phyloP scores from a whole-genome alignment of 2,113 vertebrate species.

The Apteryx owenii region DNA sequence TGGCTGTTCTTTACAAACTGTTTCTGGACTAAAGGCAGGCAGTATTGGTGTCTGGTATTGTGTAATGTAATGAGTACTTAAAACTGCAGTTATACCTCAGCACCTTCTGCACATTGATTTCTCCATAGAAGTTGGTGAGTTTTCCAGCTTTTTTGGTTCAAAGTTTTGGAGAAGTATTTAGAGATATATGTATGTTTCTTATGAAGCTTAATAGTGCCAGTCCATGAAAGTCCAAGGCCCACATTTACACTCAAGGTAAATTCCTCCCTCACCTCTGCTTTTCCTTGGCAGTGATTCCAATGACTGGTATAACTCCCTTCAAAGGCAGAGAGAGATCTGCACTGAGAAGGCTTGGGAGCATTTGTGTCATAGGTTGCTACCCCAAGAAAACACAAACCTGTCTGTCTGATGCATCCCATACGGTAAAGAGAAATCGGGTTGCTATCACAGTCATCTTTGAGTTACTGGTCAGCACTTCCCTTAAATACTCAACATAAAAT shows the following conservation, averaged over 20 bases:
- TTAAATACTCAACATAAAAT: background rate
- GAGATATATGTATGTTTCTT: background rate
- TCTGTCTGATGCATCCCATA: background rate
- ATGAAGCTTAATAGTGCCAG: background rate
- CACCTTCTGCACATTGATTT: background rate
- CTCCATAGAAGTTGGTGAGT: background rate
- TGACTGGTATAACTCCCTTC: background rate
- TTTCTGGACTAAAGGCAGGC: background rate
- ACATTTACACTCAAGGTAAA: rapidly evolving
- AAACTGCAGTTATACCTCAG: background rate
- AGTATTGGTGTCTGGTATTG: background rate
- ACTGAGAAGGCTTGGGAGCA: background rate
- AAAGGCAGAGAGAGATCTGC: background rate
- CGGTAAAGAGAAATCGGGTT: background rate
- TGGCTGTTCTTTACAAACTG: background rate
- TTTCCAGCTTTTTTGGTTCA: background rate
- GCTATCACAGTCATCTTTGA: background rate
- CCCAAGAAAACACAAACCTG: background rate
- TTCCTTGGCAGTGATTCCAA: background rate
- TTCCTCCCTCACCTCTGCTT: background rate
- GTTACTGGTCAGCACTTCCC: background rate
- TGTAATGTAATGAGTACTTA: background rate
- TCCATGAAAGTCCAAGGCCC: background rate
- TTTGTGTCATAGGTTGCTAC: background rate
- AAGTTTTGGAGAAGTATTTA: background rate